A percentile compares a stretch with the other conserved stretches of the same genome.
Evolutionary conservation across 1,140 invertebrate species (phyloP).

Genomic region (Anadara kagoshimensis): DNA sequence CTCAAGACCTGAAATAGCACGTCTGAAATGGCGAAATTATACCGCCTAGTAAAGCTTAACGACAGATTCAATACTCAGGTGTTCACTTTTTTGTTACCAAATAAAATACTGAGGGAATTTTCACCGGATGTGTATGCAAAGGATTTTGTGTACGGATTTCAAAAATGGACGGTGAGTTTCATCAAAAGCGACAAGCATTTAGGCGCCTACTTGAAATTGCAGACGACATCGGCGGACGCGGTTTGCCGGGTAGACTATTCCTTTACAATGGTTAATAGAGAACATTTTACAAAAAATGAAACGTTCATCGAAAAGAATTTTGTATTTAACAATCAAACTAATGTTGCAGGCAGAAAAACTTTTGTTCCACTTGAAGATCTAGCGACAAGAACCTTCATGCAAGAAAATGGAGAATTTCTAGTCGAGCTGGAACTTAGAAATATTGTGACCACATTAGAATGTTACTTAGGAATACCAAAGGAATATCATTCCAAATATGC

Average conservation of each 20-base stretch:
- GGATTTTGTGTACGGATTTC: conserved; percentile 89
- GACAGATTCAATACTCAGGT: conserved; percentile 89
- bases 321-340: conserved; percentile 85
- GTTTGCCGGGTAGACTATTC: conserved; percentile 82
- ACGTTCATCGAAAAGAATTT: conserved; percentile 83
- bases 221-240: conserved; percentile 83
- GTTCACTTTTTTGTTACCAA: conserved; percentile 70
- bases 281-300: conserved; percentile 89
- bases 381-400: conserved; percentile 84
- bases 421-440: conserved; percentile 87
- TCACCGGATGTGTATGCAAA: conserved; percentile 61
- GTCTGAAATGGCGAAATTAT: conserved; percentile 84
- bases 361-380: conserved; percentile 88
- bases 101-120: conserved; percentile 56
- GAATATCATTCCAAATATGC: conserved; percentile 48
- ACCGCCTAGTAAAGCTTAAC: conserved; percentile 87
- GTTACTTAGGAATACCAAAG: conserved; percentile 72
- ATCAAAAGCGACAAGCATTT: conserved; percentile 85
- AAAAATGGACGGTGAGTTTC: conserved; percentile 91
- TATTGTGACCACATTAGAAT: conserved; percentile 85
- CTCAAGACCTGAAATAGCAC: background rate
- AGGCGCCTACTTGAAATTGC: conserved; percentile 88
- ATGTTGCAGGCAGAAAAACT: conserved; percentile 85
- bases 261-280: conserved; percentile 88
- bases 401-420: conserved; percentile 89